These are phyloP conservation scores for Pluvialis apricaria DNA, from an alignment of 2,113 vertebrate species.

Conservation along the genomic window DNA sequence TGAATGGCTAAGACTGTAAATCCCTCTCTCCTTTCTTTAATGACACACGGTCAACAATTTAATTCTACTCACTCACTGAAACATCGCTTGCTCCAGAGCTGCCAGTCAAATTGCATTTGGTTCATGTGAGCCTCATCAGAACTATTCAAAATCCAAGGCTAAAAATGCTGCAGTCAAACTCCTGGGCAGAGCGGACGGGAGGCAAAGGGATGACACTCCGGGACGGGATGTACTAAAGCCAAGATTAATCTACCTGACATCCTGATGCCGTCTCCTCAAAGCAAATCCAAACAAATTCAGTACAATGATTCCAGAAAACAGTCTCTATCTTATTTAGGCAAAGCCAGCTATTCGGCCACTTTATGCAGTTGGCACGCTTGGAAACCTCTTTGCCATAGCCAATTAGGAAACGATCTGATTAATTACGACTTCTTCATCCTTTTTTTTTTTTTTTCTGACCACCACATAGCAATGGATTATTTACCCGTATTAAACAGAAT, in stretches of 20 bases:
- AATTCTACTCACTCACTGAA: not conserved
- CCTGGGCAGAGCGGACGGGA: not conserved
- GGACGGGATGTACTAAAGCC: not conserved
- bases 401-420: constrained; percentile 43
- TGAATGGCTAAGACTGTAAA: not conserved
- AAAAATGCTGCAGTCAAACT: not conserved
- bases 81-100: not conserved
- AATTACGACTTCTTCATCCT: constrained; percentile 27
- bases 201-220: not conserved
- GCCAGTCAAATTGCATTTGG: not conserved
- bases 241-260: constrained; percentile 20
- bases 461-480: not conserved
- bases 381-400: constrained; percentile 9
- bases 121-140: not conserved
- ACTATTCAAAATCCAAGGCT: not conserved
- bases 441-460: not conserved
- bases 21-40: not conserved
- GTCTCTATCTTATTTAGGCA: not conserved
- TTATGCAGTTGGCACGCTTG: not conserved
- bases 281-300: not conserved
- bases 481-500: not conserved
- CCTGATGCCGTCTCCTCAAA: not conserved
- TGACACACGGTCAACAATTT: not conserved
- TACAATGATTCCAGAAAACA: not conserved
- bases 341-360: not conserved